Conservation (phyloP, 2,797 vertebrate genomes). For the Pangasius sanitwongsei region DNA sequence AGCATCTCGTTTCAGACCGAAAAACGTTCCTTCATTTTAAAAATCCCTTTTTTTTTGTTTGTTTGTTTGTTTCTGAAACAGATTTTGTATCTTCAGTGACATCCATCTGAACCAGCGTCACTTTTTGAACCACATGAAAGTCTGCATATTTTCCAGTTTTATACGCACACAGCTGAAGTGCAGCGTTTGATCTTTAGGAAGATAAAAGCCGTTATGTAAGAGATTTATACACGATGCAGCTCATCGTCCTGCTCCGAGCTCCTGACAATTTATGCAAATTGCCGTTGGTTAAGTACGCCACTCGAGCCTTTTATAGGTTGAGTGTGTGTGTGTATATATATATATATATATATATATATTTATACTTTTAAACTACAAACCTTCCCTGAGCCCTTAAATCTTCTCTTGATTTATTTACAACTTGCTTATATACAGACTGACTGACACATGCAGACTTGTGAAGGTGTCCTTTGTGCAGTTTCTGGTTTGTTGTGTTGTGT, state of each 20-base stretch:
- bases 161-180: background rate
- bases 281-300: background rate
- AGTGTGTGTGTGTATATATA: too few relatives aligned
- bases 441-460: background rate
- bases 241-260: background rate
- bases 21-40: background rate
- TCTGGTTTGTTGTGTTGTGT: background rate
- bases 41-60: background rate
- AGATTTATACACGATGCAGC: background rate
- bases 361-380: background rate
- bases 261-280: constrained; percentile 20
- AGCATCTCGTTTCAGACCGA: background rate
- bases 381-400: constrained; percentile 27
- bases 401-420: background rate
- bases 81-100: background rate
- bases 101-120: background rate
- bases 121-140: background rate
- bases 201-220: constrained; percentile 40
- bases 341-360: background rate
- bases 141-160: background rate
- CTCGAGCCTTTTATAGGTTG: background rate
- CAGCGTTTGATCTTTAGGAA: constrained; percentile 19
- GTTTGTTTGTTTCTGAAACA: too few relatives aligned
- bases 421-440: background rate
- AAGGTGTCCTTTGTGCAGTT: background rate